phyloP scores from a whole-genome alignment of 35 echinoderm and acorn worm species.

The Stichopus chloronotus region DNA sequence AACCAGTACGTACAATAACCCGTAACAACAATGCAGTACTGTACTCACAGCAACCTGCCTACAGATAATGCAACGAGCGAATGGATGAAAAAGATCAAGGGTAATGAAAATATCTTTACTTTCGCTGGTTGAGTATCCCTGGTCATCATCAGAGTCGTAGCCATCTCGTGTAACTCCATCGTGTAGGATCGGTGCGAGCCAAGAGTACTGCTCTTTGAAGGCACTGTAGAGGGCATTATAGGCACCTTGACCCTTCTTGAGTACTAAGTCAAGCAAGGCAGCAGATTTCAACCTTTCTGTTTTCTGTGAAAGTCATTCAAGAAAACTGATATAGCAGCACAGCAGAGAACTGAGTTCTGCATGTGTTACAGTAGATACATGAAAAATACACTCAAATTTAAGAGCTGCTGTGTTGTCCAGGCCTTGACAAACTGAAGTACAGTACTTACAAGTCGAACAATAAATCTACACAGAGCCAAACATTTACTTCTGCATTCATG shows the following conservation, averaged over 20 bases:
- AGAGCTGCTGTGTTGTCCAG: not conserved
- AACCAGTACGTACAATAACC: too few relatives aligned
- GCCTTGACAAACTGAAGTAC: too few relatives aligned
- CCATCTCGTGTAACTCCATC: conserved; percentile 78
- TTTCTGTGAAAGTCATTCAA: conserved; percentile 51
- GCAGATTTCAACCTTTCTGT: conserved; percentile 69
- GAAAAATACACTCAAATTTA: not conserved
- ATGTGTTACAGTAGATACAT: too few relatives aligned
- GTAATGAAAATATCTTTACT: conserved; percentile 1
- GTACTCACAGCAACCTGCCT: too few relatives aligned
- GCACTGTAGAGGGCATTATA: conserved; percentile 77
- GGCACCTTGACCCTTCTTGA: conserved; percentile 81
- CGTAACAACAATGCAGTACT: too few relatives aligned
- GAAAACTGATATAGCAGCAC: not conserved
- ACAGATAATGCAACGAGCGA: too few relatives aligned
- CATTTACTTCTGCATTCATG: too few relatives aligned
- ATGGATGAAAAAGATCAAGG: too few relatives aligned
- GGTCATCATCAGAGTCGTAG: conserved; percentile 29
- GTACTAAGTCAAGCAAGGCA: conserved; percentile 73
- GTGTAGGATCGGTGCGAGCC: conserved; percentile 71
- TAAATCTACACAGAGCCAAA: too few relatives aligned
- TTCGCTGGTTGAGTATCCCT: conserved; percentile 40
- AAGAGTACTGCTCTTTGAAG: conserved; percentile 69
- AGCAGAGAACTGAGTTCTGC: not conserved
- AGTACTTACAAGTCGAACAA: too few relatives aligned